Evolutionary conservation across 2,797 vertebrate genomes (phyloP).

Genomic region (Lateolabrax maculatus): DNA sequence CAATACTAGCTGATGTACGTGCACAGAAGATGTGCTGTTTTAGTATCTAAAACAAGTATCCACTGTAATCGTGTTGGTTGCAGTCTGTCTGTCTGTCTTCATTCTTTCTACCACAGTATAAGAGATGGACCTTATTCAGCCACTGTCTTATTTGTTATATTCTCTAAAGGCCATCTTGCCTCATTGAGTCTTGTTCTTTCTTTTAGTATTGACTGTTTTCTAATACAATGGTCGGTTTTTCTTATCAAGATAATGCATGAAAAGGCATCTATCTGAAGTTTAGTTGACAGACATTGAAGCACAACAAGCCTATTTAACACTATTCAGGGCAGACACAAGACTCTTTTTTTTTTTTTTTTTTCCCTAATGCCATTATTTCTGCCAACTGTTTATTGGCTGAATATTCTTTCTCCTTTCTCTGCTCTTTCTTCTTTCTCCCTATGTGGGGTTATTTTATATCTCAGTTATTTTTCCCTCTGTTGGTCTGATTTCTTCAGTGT

Average conservation of each 20-base stretch:
- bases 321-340: constrained; percentile 66
- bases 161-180: constrained; percentile 43
- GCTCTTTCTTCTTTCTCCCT: constrained; percentile 35
- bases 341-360: constrained; percentile 75
- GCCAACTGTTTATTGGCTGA: constrained; percentile 73
- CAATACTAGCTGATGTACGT: constrained; percentile 43
- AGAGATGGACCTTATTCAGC: constrained; percentile 47
- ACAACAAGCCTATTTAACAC: constrained; percentile 75
- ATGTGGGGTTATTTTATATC: constrained; percentile 56
- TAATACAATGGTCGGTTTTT: constrained; percentile 74
- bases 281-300: constrained; percentile 65
- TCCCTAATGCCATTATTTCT: constrained; percentile 71
- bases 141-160: constrained; percentile 25
- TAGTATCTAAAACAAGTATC: constrained; percentile 38
- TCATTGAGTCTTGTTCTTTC: constrained; percentile 38
- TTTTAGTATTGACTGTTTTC: constrained; percentile 57
- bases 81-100: constrained; percentile 27
- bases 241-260: constrained; percentile 64
- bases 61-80: constrained; percentile 26
- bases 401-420: constrained; percentile 63
- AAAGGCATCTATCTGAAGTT: constrained; percentile 57
- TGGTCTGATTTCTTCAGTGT: constrained; percentile 53
- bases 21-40: constrained; percentile 48
- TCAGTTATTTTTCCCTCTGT: constrained; percentile 42
- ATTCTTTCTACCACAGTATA: constrained; percentile 55